Conservation (phyloP, 1,140 invertebrate genomes). For the Drosophila truncata region DNA sequence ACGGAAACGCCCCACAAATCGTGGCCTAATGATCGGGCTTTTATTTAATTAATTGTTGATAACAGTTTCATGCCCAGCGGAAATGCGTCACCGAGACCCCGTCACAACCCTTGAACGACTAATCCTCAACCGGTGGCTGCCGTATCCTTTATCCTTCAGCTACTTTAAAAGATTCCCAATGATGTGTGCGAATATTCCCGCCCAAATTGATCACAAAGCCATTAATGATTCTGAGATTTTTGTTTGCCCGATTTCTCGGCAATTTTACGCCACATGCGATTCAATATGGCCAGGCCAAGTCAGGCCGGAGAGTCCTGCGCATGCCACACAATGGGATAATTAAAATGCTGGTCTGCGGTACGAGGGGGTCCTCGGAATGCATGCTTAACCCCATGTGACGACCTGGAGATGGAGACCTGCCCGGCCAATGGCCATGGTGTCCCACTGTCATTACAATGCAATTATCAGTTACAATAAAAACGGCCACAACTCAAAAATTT, state of each 20-base stretch:
- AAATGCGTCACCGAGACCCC: constrained; percentile 38
- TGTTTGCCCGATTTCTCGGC: constrained; percentile 44
- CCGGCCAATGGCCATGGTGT: constrained; percentile 6
- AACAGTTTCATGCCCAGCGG: constrained; percentile 59
- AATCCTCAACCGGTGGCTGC: constrained; percentile 6
- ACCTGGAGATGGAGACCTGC: constrained; percentile 24
- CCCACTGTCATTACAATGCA: constrained; percentile 77
- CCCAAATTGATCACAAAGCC: constrained; percentile 23
- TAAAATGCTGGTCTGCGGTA: constrained; percentile 60
- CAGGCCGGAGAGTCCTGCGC: constrained; percentile 4
- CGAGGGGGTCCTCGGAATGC: neutral
- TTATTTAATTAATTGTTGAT: constrained; percentile 84
- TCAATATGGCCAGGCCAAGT: constrained; percentile 31
- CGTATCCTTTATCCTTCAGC: neutral
- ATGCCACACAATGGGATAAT: constrained; percentile 70
- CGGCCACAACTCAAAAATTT: constrained; percentile 76
- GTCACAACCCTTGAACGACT: neutral
- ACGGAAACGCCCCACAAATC: constrained; percentile 78
- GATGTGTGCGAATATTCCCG: neutral
- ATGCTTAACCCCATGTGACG: constrained; percentile 34
- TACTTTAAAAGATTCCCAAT: constrained; percentile 1
- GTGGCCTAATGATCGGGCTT: constrained; percentile 77
- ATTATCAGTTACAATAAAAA: constrained; percentile 79
- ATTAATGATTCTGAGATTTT: constrained; percentile 36
- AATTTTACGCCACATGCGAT: constrained; percentile 44